Evolutionary conservation across 1,140 invertebrate genomes (phyloP), one percentile per base, ranked within the genome.

Genomic region (Drosophila parvula): DNA sequence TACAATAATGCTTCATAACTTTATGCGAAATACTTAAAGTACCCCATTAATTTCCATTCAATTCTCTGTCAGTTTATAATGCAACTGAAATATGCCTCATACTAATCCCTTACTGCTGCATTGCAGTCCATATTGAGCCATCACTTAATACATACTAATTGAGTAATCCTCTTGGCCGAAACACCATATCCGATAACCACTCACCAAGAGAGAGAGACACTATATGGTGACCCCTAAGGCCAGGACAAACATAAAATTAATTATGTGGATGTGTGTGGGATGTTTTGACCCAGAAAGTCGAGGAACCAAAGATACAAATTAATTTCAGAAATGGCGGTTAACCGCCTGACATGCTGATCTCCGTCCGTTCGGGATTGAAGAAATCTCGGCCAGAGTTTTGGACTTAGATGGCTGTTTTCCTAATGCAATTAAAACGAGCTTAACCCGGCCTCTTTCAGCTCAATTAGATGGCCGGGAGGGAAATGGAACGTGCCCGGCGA

Each of bases 241-340:
- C 47, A 9, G 40, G 9, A 34, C 45, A 30, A 48, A 60, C 45
- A 63, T 68, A 43, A 69, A 78, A 61, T 40, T 75, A 47, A 64
- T 60, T 63, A 62, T 74, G 50, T 58, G 58, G 11, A 74, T 44
- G 43, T 74, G 43, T 74, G 51, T 67, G 65, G 41, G 61, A 45
- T 59, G 40, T 28, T 28, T 27, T 12, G 12, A 40, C 40, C 71
- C 43, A 45, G 41, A 30, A 43, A 43, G 30, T 14, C 30, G 27
- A 11, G 14, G 27, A 36, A 18, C 36, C 65, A 81, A 78, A 82
- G 70, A 70, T 69, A 67, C 51, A 84, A 88, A 88, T 88, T 88
- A 89, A 88, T 88, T 83, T 83, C 44, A 61, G 79, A 86, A 86
- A 86, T 83, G 51, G 71, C 57, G 83, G 83, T 70, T 86, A 86